Base-by-base conservation (phyloP, 2,113 vertebrate genomes). In the Atherinomorus stipes region DNA sequence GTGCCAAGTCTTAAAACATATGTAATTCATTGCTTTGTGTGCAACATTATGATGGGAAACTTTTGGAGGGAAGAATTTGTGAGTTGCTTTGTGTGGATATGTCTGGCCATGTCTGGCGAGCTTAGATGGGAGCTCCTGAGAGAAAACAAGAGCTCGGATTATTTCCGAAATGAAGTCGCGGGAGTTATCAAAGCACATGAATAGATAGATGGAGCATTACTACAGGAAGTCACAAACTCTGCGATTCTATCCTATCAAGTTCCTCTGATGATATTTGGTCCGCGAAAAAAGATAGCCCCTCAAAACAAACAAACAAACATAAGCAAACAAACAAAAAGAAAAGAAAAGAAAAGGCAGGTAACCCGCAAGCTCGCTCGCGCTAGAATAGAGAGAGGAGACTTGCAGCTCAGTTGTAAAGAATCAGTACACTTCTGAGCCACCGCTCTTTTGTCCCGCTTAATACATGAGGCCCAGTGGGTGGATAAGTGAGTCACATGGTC, bases 401-500 rank as follows among this genome's bases (percentile, higher is more conserved):
- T 22, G 25, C 47, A 25, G 67, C 23, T 37, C 7, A 42, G 59
- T 28, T 64, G 28, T 21, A 21, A 61, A 58, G 40, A 21, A 19
- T 70, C 47, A 37, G 45, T 28, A 28, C 28, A 34, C 9, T 79
- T 65, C 71, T 18, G 62, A n/a, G 70, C 68, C 71, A 58, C 68
- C 53, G 47, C 77, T 84, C 72, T 74, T 88, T 90, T 86, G 90
- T 90, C 89, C 88, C 81, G 81, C 85, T 84, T 76, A 74, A 62
- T 57, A 58, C 63, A 73, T 40, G 59, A 62, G 81, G 78, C 77
- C 84, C 56, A 28, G 88, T 91, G 90, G 90, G 90, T 84, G 92
- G 89, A 90, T 81, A 82, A 85, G 80, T 78, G 64, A 80, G 87
- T 92, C 91, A 93, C 92, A 89, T 92, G 91, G 88, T 89, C 86